Evolutionary conservation across 1,140 invertebrate species (phyloP).

Genomic region (Latrodectus geometricus): DNA sequence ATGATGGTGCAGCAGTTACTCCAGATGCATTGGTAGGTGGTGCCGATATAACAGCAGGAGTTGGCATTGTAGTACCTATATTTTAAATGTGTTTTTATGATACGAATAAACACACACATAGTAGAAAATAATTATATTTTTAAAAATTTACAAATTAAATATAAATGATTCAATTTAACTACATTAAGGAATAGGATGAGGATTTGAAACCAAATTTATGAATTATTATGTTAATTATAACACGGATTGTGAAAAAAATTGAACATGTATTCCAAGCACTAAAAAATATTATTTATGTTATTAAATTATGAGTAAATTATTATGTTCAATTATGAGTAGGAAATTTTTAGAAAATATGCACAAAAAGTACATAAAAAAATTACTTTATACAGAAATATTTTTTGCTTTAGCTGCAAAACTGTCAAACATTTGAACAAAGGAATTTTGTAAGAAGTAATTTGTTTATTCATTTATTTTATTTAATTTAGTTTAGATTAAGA

Average conservation of each 20-base stretch:
- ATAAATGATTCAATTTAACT: neutral
- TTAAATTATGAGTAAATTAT: too few species aligned
- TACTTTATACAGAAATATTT: too few species aligned
- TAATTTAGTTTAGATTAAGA: too few species aligned
- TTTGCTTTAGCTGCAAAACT: too few species aligned
- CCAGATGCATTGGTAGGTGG: slow-evolving; percentile 32
- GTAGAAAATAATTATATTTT: neutral
- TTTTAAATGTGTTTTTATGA: neutral
- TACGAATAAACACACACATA: neutral
- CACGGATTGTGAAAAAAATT: neutral
- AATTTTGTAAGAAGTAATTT: too few species aligned
- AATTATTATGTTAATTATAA: neutral
- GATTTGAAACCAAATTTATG: neutral
- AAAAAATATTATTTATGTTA: too few species aligned
- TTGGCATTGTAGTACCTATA: slow-evolving; percentile 42
- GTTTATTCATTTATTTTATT: too few species aligned
- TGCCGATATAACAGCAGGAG: slow-evolving; percentile 49
- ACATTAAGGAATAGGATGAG: neutral
- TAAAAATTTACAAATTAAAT: neutral
- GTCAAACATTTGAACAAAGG: too few species aligned
- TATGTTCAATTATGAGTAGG: too few species aligned
- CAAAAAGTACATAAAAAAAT: too few species aligned
- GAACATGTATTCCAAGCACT: too few species aligned
- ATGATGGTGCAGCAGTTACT: slow-evolving; percentile 20
- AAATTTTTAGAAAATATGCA: too few species aligned